Percentiles rank a stretch among this genome's conserved stretches.
Evolutionary conservation across 2,797 vertebrate genomes (phyloP).

Genomic region (Xyrichtys novacula): DNA sequence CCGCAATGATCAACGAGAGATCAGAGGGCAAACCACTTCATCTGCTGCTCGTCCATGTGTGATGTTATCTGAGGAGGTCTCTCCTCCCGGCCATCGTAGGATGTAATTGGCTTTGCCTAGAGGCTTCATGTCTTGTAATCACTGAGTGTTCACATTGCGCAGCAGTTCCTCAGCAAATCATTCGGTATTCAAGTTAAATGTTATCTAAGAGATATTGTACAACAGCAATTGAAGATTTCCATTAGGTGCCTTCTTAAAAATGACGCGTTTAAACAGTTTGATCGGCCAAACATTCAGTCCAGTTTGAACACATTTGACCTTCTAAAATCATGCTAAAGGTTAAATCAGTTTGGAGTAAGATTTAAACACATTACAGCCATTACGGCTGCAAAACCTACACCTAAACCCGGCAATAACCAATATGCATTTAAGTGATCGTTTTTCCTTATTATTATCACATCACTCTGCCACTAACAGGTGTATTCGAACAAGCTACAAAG

Average conservation of each 20-base stretch:
- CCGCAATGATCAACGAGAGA: conserved; percentile 67
- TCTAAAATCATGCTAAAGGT: conserved; percentile 9
- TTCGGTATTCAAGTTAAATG: conserved; percentile 20
- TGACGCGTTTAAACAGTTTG: conserved; percentile 2
- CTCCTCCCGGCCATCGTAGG: conserved; percentile 19
- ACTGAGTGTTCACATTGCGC: conserved; percentile 6
- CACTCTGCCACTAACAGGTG: conserved; percentile 14
- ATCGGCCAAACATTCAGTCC: conserved; percentile 10
- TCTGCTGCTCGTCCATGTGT: conserved; percentile 39
- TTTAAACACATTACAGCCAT: conserved; percentile 23
- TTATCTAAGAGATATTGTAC: conserved; percentile 29
- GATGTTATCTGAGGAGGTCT: conserved; percentile 32
- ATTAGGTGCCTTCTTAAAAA: conserved; percentile 3
- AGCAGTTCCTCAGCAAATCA: conserved; percentile 10
- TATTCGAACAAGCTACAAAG: conserved; percentile 32
- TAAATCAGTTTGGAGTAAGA: conserved; percentile 1
- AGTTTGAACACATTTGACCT: neutral
- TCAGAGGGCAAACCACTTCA: conserved; percentile 63
- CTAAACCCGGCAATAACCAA: conserved; percentile 16
- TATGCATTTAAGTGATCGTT: conserved; percentile 20
- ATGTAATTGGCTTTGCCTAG: conserved; percentile 51
- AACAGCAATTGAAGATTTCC: conserved; percentile 18
- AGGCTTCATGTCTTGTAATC: conserved; percentile 43
- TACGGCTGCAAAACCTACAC: neutral
- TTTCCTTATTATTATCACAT: conserved; percentile 24